Percentiles rank a stretch among this genome's conserved stretches.
Conservation (phyloP, 2,888 invertebrate species). For the Nomada hirtipes region DNA sequence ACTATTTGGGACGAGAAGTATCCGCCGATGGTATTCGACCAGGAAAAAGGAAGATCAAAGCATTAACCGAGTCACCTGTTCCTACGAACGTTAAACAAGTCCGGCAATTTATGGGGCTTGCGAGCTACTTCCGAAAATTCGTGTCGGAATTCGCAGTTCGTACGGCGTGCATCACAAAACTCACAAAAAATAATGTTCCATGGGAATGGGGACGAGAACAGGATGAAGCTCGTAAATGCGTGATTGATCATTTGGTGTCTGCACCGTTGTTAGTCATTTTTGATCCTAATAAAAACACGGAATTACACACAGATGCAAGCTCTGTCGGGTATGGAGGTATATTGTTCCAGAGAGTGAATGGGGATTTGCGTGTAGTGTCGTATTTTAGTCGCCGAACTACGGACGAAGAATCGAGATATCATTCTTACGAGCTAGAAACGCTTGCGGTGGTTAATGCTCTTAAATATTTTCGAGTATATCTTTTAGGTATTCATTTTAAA, state of each 20-base stretch:
- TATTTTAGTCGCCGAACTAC: constrained; percentile 21
- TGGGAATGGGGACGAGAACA: not conserved
- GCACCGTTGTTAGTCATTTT: constrained; percentile 8
- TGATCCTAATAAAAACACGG: constrained; percentile 6
- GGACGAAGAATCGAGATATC: constrained; percentile 27
- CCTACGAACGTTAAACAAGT: not conserved
- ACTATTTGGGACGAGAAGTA: not conserved
- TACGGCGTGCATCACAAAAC: not conserved
- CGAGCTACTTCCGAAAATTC: not conserved
- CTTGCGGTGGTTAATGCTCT: constrained; percentile 36
- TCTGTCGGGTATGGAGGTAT: too few species aligned
- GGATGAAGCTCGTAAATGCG: not conserved
- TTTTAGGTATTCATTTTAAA: too few species aligned
- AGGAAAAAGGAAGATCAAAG: not conserved
- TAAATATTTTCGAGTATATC: constrained; percentile 18
- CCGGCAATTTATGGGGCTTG: not conserved
- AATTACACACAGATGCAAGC: constrained; percentile 40
- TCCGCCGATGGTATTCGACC: not conserved
- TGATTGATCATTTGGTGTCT: not conserved
- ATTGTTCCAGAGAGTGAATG: not conserved
- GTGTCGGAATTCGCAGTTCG: not conserved
- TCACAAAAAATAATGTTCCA: too few species aligned
- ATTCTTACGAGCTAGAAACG: constrained; percentile 57
- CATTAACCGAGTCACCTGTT: not conserved
- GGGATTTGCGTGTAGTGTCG: constrained; percentile 1